phyloP scores from a whole-genome alignment of 2,888 invertebrate genomes.

The Eupsilia transversa region DNA sequence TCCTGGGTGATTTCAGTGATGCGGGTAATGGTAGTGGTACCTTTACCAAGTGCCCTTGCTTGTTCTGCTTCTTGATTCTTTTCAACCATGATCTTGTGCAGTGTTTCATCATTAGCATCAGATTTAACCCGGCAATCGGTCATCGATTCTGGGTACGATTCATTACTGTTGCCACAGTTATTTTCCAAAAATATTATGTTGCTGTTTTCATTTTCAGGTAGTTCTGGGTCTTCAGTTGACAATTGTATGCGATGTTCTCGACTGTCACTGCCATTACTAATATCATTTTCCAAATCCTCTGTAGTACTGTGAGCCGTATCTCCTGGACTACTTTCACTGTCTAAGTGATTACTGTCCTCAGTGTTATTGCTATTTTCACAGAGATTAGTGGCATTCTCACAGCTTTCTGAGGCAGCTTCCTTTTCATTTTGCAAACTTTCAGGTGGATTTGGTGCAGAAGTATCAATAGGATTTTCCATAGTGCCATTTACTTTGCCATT shows the following conservation, averaged over 20 bases:
- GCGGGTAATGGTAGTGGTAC: constrained; percentile 46
- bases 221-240: constrained; percentile 42
- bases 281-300: constrained; percentile 60
- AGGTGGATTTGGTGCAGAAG: constrained; percentile 63
- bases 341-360: constrained; percentile 68
- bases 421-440: constrained; percentile 62
- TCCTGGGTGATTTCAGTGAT: constrained; percentile 53
- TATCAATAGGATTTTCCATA: constrained; percentile 82
- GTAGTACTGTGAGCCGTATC: constrained; percentile 41
- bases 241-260: constrained; percentile 46
- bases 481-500: constrained; percentile 84
- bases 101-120: constrained; percentile 62
- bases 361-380: constrained; percentile 70
- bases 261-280: constrained; percentile 57
- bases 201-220: constrained; percentile 63
- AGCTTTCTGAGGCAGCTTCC: constrained; percentile 57
- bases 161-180: constrained; percentile 73
- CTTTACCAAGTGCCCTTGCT: constrained; percentile 53
- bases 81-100: constrained; percentile 57
- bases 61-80: constrained; percentile 60
- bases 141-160: constrained; percentile 69
- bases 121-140: constrained; percentile 68
- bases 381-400: constrained; percentile 65
- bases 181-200: constrained; percentile 64
- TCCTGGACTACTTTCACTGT: constrained; percentile 53